A percentile compares a stretch with the other conserved stretches of the same genome.
These are phyloP conservation scores for Chloroceryle amazona DNA, from an alignment of 2,797 vertebrate genomes.

Conservation along the genomic window DNA sequence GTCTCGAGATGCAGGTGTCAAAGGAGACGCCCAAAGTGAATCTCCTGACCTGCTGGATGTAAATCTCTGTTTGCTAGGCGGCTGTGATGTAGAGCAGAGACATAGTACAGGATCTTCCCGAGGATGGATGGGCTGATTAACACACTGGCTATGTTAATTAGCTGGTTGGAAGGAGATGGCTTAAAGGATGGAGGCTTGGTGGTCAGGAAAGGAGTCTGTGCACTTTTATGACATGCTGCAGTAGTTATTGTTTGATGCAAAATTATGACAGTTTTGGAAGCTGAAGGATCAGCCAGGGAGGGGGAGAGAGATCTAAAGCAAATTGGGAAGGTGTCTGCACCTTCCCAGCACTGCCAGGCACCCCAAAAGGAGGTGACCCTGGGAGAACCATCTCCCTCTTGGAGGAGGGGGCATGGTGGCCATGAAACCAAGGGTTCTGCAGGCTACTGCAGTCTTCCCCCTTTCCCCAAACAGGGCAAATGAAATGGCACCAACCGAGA, in stretches of 20 bases:
- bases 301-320: not conserved
- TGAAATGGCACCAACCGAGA: not conserved
- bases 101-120: not conserved
- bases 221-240: not conserved
- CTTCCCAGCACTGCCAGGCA: accelerated
- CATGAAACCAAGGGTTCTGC: accelerated
- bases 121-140: not conserved
- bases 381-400: not conserved
- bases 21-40: not conserved
- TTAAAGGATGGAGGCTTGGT: not conserved
- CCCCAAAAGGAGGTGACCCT: accelerated
- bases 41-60: not conserved
- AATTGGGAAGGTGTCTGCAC: not conserved
- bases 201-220: not conserved
- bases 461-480: not conserved
- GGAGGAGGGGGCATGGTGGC: not conserved
- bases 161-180: not conserved
- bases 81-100: not conserved
- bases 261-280: not conserved
- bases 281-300: not conserved
- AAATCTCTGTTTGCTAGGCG: not conserved
- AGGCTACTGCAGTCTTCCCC: not conserved
- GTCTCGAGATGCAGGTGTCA: not conserved
- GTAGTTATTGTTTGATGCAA: not conserved
- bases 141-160: not conserved